Percentiles rank a stretch among this genome's conserved stretches.
Evolutionary conservation across 2,113 vertebrate genomes (phyloP).

Genomic region (Tichodroma muraria): DNA sequence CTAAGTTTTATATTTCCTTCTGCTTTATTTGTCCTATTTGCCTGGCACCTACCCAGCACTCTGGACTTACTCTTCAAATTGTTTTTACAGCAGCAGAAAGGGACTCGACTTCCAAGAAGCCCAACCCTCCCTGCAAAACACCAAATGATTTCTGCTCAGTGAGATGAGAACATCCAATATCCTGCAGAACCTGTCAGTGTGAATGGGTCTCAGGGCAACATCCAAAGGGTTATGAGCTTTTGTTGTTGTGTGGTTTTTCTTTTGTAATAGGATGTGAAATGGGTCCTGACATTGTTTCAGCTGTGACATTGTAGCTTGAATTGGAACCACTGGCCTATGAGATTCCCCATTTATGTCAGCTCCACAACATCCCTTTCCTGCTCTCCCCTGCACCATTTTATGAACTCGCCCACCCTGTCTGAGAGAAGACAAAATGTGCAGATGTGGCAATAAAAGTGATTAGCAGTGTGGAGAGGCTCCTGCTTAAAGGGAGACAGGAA

Average conservation of each 20-base stretch:
- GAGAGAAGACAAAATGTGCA: not conserved
- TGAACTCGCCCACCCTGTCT: not conserved
- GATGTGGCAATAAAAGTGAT: not conserved
- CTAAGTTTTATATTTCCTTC: not conserved
- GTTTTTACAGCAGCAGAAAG: not conserved
- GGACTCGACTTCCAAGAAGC: not conserved
- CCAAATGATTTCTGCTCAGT: not conserved
- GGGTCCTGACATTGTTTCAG: constrained; percentile 40
- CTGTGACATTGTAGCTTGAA: not conserved
- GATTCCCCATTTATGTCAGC: constrained; percentile 17
- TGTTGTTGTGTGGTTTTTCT: not conserved
- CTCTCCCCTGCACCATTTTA: not conserved
- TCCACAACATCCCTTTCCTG: not conserved
- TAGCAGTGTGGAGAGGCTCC: not conserved
- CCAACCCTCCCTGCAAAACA: not conserved
- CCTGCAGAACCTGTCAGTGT: not conserved
- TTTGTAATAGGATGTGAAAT: constrained; percentile 33
- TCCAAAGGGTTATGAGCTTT: constrained; percentile 13
- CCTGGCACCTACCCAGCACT: not conserved
- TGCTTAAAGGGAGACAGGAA: not conserved
- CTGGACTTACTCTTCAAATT: not conserved
- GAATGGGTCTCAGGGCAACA: not conserved
- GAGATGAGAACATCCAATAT: constrained; percentile 34
- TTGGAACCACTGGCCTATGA: constrained; percentile 21
- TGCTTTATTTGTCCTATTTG: not conserved